Percentiles rank a stretch among this genome's conserved stretches.
Conservation (phyloP, 2,797 vertebrate genomes). For the Gastrophryne carolinensis region DNA sequence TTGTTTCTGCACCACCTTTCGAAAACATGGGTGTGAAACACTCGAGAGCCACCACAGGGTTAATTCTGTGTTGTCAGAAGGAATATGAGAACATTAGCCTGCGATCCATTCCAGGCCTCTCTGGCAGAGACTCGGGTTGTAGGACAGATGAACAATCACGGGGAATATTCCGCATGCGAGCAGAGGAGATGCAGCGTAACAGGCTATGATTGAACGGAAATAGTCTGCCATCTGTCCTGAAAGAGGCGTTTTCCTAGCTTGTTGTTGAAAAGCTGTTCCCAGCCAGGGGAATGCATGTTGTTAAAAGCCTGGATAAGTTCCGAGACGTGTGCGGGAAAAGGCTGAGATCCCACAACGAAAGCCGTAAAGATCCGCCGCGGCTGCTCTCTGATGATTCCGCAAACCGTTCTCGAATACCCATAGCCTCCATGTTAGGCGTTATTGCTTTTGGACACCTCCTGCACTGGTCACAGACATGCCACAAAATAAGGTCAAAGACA, state of each 20-base stretch:
- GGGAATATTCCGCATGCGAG: slow-evolving; percentile 49
- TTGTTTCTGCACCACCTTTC: not conserved
- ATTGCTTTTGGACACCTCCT: no score
- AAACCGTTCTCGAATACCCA: not conserved
- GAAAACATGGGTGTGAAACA: not conserved
- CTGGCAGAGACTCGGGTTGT: slow-evolving; percentile 20
- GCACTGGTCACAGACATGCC: no score
- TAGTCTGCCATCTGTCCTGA: slow-evolving; percentile 53
- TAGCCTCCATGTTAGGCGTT: no score
- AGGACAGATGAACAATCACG: slow-evolving; percentile 43
- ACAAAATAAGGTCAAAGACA: no score
- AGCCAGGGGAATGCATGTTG: slow-evolving; percentile 48
- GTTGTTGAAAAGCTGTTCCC: slow-evolving; percentile 51
- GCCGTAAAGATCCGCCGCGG: slow-evolving; percentile 18
- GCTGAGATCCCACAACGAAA: slow-evolving; percentile 38
- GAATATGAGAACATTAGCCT: slow-evolving; percentile 12
- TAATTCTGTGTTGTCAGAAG: slow-evolving; percentile 19
- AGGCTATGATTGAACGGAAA: slow-evolving; percentile 53
- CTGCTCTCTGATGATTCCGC: not conserved
- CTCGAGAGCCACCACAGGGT: not conserved
- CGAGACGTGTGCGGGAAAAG: slow-evolving; percentile 47
- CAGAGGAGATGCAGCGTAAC: slow-evolving; percentile 50
- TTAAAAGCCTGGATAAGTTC: slow-evolving; percentile 47
- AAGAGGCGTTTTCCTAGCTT: slow-evolving; percentile 50
- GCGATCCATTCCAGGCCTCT: slow-evolving; percentile 28